phyloP scores from a whole-genome alignment of 2,797 vertebrate genomes.

The Epinephelus malabaricus region DNA sequence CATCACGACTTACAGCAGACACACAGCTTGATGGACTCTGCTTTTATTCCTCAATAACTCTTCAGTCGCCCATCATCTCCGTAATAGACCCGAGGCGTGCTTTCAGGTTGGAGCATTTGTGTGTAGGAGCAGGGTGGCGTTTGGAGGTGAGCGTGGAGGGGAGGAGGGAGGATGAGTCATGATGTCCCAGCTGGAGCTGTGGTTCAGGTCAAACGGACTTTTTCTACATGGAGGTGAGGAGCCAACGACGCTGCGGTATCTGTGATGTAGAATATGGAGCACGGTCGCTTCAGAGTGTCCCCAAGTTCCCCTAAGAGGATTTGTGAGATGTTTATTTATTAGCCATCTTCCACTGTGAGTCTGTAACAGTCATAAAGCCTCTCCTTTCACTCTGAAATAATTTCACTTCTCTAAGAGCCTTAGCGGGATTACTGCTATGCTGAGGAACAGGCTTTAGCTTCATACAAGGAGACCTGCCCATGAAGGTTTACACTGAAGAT shows the following conservation, averaged over 20 bases:
- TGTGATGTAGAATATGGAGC: background rate
- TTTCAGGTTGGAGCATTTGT: slow-evolving; percentile 15
- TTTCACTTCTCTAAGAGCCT: slow-evolving; percentile 85
- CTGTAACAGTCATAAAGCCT: slow-evolving; percentile 72
- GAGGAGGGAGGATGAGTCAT: slow-evolving; percentile 65
- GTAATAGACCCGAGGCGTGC: background rate
- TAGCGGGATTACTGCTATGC: slow-evolving; percentile 85
- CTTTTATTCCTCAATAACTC: slow-evolving; percentile 48
- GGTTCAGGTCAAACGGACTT: slow-evolving; percentile 55
- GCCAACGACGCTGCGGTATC: background rate
- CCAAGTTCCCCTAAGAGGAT: slow-evolving; percentile 66
- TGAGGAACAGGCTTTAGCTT: slow-evolving; percentile 79
- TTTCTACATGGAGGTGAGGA: slow-evolving; percentile 40
- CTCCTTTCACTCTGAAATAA: slow-evolving; percentile 80
- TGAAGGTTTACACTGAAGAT: slow-evolving; percentile 84
- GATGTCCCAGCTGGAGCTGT: slow-evolving; percentile 57
- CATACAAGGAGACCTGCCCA: slow-evolving; percentile 76
- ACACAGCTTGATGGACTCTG: slow-evolving; percentile 44
- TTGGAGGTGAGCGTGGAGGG: slow-evolving; percentile 24
- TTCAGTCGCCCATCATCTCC: slow-evolving; percentile 20
- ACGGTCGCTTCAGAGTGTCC: slow-evolving; percentile 14
- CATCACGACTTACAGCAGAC: slow-evolving; percentile 44
- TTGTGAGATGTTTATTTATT: slow-evolving; percentile 79
- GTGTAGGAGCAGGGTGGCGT: slow-evolving; percentile 25
- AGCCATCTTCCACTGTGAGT: slow-evolving; percentile 66